Evolutionary conservation across 1,140 invertebrate species (phyloP).

Genomic region (Gonioctena quinquepunctata): DNA sequence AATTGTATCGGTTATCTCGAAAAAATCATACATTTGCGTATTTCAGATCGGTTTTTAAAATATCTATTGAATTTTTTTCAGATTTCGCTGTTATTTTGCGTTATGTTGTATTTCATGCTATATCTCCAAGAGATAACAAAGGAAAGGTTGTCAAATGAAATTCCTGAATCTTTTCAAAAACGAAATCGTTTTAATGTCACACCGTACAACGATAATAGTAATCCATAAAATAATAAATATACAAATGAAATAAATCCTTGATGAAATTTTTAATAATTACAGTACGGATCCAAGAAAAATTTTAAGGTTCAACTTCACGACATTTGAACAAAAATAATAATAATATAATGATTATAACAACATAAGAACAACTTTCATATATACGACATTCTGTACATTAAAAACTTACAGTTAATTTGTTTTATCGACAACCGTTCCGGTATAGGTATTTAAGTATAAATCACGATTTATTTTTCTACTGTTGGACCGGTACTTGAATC

Average conservation of each 20-base stretch:
- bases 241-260: constrained; percentile 39
- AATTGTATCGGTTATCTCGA: no score
- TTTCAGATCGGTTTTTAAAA: no score
- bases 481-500: constrained; percentile 15
- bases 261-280: constrained; percentile 33
- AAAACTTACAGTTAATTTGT: constrained; percentile 52
- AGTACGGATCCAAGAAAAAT: constrained; percentile 41
- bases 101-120: no score
- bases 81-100: no score
- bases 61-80: no score
- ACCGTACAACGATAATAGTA: constrained; percentile 55
- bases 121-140: no score
- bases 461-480: constrained; percentile 38
- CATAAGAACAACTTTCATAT: constrained; percentile 45
- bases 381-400: constrained; percentile 50
- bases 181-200: constrained; percentile 55
- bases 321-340: constrained; percentile 34
- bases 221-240: constrained; percentile 53
- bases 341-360: constrained; percentile 35
- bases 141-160: background rate
- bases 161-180: constrained; percentile 46
- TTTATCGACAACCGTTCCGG: constrained; percentile 45
- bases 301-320: constrained; percentile 21
- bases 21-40: no score
- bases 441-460: constrained; percentile 51